A percentile compares a stretch with the other conserved stretches of the same genome.
Conservation (phyloP, 2,888 invertebrate species). For the Pogonocherus hispidulus region DNA sequence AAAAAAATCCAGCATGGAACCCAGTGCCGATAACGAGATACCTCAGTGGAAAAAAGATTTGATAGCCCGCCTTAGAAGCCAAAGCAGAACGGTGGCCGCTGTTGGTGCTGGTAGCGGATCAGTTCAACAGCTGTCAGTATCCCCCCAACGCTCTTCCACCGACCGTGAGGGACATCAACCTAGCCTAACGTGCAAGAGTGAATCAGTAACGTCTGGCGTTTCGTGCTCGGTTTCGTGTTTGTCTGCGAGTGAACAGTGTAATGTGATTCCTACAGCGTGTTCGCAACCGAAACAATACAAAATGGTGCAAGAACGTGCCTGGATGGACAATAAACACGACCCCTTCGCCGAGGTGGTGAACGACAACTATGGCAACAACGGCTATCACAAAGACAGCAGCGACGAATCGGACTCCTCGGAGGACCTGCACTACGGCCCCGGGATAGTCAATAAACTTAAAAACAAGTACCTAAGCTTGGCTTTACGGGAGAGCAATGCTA, state of each 20-base stretch:
- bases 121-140: conserved; percentile 37
- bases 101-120: conserved; percentile 41
- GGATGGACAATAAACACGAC: conserved; percentile 58
- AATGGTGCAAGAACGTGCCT: conserved; percentile 70
- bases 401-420: conserved; percentile 78
- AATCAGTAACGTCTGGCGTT: conserved; percentile 50
- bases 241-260: conserved; percentile 43
- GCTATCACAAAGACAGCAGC: conserved; percentile 64
- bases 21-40: conserved; percentile 60
- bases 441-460: conserved; percentile 89
- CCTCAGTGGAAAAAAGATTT: conserved; percentile 90
- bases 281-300: conserved; percentile 55
- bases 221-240: conserved; percentile 38
- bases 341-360: conserved; percentile 46
- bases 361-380: conserved; percentile 55
- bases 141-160: conserved; percentile 47
- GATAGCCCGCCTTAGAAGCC: conserved; percentile 79
- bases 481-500: conserved; percentile 76
- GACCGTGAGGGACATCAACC: conserved; percentile 62
- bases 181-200: conserved; percentile 53
- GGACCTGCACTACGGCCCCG: conserved; percentile 91
- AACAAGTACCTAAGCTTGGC: conserved; percentile 90
- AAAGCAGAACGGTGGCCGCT: conserved; percentile 60
- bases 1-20: conserved; percentile 33
- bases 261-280: conserved; percentile 38